These are phyloP conservation scores for Branchinecta lynchi DNA, from an alignment of 1,140 invertebrate species.

Conservation along the genomic window DNA sequence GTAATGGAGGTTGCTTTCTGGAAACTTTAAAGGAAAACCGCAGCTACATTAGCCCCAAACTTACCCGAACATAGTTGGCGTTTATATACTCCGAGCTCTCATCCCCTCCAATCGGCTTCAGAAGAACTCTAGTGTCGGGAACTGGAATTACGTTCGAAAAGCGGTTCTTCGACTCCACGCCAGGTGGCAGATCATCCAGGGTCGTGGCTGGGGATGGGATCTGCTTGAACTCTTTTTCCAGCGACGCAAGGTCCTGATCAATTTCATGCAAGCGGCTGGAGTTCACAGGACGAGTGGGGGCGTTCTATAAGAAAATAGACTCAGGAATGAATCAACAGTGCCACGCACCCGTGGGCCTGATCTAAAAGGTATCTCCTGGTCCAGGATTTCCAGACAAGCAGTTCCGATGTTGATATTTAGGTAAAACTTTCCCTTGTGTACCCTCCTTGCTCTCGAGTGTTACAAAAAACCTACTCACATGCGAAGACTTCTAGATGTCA, in stretches of 20 bases:
- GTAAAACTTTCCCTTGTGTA: too few relatives aligned
- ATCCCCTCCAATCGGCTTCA: conserved; percentile 46
- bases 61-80: conserved; percentile 37
- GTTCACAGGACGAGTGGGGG: conserved; percentile 52
- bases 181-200: conserved; percentile 58
- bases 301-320: conserved; percentile 36
- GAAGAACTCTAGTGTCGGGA: conserved; percentile 57
- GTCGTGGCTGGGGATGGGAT: conserved; percentile 58
- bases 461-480: too few relatives aligned
- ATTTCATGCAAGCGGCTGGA: conserved; percentile 56
- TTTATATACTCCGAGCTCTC: conserved; percentile 76
- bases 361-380: too few relatives aligned
- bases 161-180: conserved; percentile 77
- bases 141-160: conserved; percentile 86
- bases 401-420: too few relatives aligned
- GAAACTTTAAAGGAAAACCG: too few relatives aligned
- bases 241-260: conserved; percentile 45
- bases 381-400: too few relatives aligned
- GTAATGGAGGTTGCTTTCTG: too few relatives aligned
- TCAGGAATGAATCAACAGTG: too few relatives aligned
- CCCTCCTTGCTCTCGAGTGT: too few relatives aligned
- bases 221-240: conserved; percentile 57
- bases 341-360: too few relatives aligned
- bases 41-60: too few relatives aligned
- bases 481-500: too few relatives aligned